These are phyloP conservation scores for Lepidurus packardi DNA, from an alignment of 1,140 invertebrate species.

Conservation along the genomic window DNA sequence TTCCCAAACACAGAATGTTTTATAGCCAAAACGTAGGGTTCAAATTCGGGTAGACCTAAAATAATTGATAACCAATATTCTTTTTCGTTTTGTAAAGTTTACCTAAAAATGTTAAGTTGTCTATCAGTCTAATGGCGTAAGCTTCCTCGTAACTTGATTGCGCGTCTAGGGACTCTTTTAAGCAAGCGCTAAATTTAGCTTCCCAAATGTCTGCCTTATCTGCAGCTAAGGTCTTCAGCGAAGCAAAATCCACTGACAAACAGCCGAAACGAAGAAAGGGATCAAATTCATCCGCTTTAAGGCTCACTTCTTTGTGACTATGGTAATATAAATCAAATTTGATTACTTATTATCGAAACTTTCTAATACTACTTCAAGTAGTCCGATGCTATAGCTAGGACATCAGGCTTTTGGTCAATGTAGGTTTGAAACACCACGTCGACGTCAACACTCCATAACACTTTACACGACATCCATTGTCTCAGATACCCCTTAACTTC, in stretches of 20 bases:
- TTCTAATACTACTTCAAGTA: not conserved
- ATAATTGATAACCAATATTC: not conserved
- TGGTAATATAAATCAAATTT: not conserved
- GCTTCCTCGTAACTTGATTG: not conserved
- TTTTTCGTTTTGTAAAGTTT: not conserved
- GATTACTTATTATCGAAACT: not conserved
- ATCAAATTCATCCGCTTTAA: not conserved
- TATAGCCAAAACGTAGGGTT: not conserved
- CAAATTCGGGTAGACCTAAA: not conserved
- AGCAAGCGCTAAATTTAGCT: not conserved
- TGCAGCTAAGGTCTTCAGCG: not conserved
- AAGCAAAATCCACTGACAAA: not conserved
- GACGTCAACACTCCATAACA: not conserved
- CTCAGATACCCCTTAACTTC: not conserved
- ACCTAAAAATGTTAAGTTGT: not conserved
- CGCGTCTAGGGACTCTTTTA: not conserved
- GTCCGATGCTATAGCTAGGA: not conserved
- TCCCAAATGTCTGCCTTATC: not conserved
- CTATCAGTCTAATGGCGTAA: not conserved
- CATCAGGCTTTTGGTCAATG: not conserved
- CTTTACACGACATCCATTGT: not conserved
- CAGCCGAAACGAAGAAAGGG: not conserved
- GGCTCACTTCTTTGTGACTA: not conserved
- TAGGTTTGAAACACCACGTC: not conserved
- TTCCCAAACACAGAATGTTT: conserved; percentile 5